Conservation (phyloP, 2,888 invertebrate species). For the Capitulum mitella region DNA sequence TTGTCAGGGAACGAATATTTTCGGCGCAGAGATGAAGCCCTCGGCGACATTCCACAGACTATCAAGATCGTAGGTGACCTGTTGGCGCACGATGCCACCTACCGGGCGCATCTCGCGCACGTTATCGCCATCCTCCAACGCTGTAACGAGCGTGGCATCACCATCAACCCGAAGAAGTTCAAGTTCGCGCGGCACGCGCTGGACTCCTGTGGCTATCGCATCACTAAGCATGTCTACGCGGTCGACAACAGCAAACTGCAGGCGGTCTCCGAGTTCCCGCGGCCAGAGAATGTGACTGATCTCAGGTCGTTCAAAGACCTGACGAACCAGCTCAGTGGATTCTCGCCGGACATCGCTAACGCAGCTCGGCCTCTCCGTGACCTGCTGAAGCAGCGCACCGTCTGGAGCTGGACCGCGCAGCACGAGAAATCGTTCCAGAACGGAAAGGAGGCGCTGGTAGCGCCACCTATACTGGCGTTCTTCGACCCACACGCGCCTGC, state of each 20-base stretch:
- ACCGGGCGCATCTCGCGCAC: too few species aligned
- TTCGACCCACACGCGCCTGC: conserved; percentile 25
- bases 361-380: conserved; percentile 26
- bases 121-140: too few species aligned
- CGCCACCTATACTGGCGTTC: conserved; percentile 37
- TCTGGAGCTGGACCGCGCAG: conserved; percentile 24
- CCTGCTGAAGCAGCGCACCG: conserved; percentile 18
- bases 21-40: too few species aligned
- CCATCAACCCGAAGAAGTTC: too few species aligned
- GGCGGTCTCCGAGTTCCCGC: conserved; percentile 28
- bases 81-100: too few species aligned
- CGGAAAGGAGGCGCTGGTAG: conserved; percentile 14
- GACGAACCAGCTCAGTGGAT: conserved; percentile 26
- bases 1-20: too few species aligned
- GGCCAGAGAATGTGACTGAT: conserved; percentile 27
- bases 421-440: conserved; percentile 27
- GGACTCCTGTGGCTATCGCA: too few species aligned
- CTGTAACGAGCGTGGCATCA: too few species aligned
- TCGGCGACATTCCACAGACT: too few species aligned
- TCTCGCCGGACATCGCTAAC: conserved; percentile 18
- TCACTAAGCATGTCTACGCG: too few species aligned
- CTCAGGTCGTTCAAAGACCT: conserved; percentile 28
- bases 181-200: too few species aligned
- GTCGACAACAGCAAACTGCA: conserved; percentile 21
- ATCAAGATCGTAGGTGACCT: too few species aligned